These are phyloP conservation scores for Cephus pygmeus DNA, from an alignment of 2,888 invertebrate species.

Conservation along the genomic window DNA sequence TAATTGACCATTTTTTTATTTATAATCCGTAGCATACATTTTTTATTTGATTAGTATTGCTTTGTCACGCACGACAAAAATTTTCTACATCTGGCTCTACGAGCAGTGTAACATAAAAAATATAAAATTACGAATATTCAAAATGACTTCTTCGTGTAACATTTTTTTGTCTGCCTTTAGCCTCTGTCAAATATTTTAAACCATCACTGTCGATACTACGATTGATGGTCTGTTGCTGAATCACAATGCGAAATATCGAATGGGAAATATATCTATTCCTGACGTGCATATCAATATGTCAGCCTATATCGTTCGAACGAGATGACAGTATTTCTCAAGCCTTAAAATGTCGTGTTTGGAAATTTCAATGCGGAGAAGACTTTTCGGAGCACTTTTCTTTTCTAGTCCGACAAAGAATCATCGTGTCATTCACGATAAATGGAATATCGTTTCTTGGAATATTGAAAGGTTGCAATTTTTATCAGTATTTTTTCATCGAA, in stretches of 20 bases:
- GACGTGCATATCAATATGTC: slow-evolving; percentile 2
- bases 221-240: slow-evolving; percentile 1
- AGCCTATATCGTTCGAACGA: neutral
- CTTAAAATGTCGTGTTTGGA: neutral
- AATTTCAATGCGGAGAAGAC: neutral
- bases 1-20: neutral
- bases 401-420: neutral
- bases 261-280: slow-evolving; percentile 4
- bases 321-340: neutral
- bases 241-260: slow-evolving; percentile 3
- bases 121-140: neutral
- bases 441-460: neutral
- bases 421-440: neutral
- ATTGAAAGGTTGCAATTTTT: neutral
- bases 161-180: neutral
- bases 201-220: neutral
- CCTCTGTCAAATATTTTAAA: neutral
- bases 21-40: neutral
- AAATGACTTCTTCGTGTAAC: neutral
- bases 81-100: neutral
- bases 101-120: neutral
- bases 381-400: neutral
- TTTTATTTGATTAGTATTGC: neutral
- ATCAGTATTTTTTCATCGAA: neutral
- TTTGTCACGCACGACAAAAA: neutral